Conservation (phyloP, 2,113 vertebrate species). For the Perca flavescens region DNA sequence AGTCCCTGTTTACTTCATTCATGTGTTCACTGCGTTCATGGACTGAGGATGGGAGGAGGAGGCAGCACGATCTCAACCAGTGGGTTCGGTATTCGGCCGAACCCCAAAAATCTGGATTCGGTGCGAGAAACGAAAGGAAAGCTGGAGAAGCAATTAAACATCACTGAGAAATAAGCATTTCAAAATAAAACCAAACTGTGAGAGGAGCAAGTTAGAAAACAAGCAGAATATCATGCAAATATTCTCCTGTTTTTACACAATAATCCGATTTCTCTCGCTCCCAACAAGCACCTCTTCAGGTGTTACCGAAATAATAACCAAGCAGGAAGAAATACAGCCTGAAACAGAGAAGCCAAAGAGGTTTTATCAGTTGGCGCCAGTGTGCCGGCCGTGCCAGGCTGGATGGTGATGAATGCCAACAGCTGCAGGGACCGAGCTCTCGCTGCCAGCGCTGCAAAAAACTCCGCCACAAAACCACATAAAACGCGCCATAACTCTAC, state of each 20-base stretch:
- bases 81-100: no score
- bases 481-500: constrained; percentile 9
- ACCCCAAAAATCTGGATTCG: no score
- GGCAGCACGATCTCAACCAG: no score
- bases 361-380: constrained; percentile 60
- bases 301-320: background rate
- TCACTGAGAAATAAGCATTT: no score
- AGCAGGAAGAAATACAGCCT: constrained; percentile 11
- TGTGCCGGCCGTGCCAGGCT: constrained; percentile 31
- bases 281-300: background rate
- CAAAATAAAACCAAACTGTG: no score
- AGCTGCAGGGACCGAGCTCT: constrained; percentile 52
- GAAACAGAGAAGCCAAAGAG: constrained; percentile 37
- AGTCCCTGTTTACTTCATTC: no score
- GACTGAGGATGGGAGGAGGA: no score
- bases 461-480: constrained; percentile 21
- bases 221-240: background rate
- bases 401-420: constrained; percentile 41
- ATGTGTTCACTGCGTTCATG: no score
- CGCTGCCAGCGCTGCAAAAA: constrained; percentile 37
- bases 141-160: no score
- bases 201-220: no score
- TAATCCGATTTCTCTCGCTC: no score
- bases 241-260: background rate
- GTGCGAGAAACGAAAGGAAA: no score